Evolutionary conservation across 2,888 invertebrate species (phyloP).

Genomic region (Drosophila paucipuncta): DNA sequence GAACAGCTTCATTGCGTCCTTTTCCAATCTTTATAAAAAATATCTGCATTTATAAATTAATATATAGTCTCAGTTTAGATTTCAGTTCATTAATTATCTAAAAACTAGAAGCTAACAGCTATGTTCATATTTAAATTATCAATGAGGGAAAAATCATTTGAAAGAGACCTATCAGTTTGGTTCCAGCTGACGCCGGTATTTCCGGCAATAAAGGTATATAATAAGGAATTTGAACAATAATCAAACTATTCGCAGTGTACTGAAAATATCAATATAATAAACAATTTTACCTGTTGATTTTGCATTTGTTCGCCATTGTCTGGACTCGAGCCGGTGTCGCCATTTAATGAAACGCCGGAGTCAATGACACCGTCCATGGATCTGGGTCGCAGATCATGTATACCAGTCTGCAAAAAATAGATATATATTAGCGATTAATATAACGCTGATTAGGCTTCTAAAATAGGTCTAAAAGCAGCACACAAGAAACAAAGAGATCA

Average conservation of each 20-base stretch:
- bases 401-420: constrained; percentile 79
- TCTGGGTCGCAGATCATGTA: constrained; percentile 84
- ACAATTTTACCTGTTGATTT: constrained; percentile 80
- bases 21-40: background rate
- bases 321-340: constrained; percentile 84
- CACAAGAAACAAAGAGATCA: constrained; percentile 4
- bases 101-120: background rate
- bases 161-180: background rate
- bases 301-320: constrained; percentile 81
- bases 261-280: background rate
- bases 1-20: background rate
- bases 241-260: background rate
- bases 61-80: background rate
- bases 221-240: background rate
- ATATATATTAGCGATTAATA: background rate
- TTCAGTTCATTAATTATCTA: background rate
- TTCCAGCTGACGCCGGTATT: too few species aligned
- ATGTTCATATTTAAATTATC: background rate
- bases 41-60: background rate
- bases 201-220: background rate
- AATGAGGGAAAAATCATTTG: background rate
- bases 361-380: constrained; percentile 85
- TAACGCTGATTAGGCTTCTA: background rate
- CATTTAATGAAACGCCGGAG: constrained; percentile 84
- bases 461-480: constrained; percentile 9